Evolutionary conservation across 2,113 vertebrate genomes (phyloP).

Genomic region (Aplodontia rufa): DNA sequence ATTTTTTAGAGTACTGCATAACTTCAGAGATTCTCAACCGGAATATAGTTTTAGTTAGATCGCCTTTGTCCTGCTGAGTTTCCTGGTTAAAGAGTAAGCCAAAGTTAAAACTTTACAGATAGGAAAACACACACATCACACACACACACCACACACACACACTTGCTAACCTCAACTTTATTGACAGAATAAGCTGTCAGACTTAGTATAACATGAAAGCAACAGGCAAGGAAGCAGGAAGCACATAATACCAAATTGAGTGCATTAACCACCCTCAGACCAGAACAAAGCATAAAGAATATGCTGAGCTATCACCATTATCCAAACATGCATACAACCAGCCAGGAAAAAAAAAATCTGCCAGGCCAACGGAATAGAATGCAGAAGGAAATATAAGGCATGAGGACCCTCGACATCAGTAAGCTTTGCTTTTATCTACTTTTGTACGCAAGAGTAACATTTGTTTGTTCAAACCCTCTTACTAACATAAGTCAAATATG

Average conservation of each 20-base stretch:
- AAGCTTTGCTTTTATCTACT: slow-evolving; percentile 48
- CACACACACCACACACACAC: not conserved
- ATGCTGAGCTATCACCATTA: slow-evolving; percentile 14
- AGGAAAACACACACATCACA: slow-evolving; percentile 32
- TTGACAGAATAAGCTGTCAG: slow-evolving; percentile 32
- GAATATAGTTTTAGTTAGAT: slow-evolving; percentile 68
- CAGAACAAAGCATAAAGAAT: not conserved
- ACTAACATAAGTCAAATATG: not conserved
- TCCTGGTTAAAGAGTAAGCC: slow-evolving; percentile 74
- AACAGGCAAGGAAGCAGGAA: slow-evolving; percentile 53
- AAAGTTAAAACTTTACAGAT: slow-evolving; percentile 78
- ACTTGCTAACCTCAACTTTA: slow-evolving; percentile 47
- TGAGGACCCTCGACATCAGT: not conserved
- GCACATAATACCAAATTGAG: slow-evolving; percentile 31
- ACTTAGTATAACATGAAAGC: slow-evolving; percentile 41
- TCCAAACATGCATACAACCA: slow-evolving; percentile 57
- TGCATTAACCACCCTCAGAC: not conserved
- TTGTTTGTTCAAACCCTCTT: not conserved
- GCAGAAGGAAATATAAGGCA: not conserved
- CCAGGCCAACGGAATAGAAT: not conserved
- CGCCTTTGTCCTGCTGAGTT: slow-evolving; percentile 73
- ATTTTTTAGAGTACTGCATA: slow-evolving; percentile 69
- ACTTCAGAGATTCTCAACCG: slow-evolving; percentile 77
- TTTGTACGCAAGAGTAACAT: not conserved
- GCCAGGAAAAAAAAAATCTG: slow-evolving; percentile 66